phyloP scores from a whole-genome alignment of 2,888 invertebrate genomes.

The Aphodius sticticus region DNA sequence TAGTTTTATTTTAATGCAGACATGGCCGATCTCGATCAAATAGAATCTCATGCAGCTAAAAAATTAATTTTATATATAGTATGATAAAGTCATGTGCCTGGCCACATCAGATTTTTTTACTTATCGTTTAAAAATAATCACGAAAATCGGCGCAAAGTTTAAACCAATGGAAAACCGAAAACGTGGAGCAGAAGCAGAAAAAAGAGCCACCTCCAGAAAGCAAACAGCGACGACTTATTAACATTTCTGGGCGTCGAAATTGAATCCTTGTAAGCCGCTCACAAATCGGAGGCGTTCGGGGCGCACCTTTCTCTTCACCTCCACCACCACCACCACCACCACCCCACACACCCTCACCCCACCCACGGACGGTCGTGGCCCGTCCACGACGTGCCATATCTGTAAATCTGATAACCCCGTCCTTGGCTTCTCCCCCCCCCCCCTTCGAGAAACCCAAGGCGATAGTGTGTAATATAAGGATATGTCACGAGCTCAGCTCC shows the following conservation, averaged over 20 bases:
- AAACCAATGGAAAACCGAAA: not conserved
- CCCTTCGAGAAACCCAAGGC: constrained; percentile 7
- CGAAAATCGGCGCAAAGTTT: not conserved
- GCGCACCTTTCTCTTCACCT: not conserved
- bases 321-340: not conserved
- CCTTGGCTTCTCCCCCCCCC: constrained; percentile 12
- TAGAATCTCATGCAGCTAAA: no score
- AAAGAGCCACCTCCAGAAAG: not conserved
- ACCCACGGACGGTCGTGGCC: not conserved
- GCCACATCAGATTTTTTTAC: no score
- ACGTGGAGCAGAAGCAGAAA: not conserved
- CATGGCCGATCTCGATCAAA: no score
- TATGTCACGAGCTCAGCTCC: constrained; percentile 18
- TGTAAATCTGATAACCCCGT: constrained; percentile 25
- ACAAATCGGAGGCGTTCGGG: not conserved
- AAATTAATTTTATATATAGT: no score
- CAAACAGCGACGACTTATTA: not conserved
- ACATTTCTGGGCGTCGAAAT: not conserved
- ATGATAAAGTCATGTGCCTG: no score
- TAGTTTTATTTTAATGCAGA: no score
- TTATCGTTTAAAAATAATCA: no score
- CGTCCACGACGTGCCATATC: constrained; percentile 20
- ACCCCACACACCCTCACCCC: not conserved
- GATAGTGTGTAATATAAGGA: constrained; percentile 26
- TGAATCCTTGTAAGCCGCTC: not conserved